Conservation (phyloP, 1,140 invertebrate species). For the Rhopalosiphum padi region DNA sequence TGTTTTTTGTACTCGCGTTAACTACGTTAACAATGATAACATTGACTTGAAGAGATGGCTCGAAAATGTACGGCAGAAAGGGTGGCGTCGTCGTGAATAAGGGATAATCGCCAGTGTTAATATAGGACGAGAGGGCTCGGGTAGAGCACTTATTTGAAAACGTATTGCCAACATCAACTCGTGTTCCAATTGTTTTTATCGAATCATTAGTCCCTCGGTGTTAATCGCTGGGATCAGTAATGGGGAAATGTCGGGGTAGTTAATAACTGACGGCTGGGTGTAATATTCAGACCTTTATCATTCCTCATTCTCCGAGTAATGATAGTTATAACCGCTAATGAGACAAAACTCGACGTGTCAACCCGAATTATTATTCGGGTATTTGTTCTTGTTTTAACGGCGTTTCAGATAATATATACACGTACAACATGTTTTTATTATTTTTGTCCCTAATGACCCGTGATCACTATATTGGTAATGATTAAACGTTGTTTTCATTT, state of each 20-base stretch:
- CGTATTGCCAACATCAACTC: neutral
- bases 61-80: neutral
- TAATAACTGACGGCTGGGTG: neutral
- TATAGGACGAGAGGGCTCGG: neutral
- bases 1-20: neutral
- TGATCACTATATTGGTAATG: neutral
- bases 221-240: neutral
- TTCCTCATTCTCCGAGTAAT: neutral
- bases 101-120: slow-evolving; percentile 1
- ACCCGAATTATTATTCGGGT: neutral
- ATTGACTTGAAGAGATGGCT: neutral
- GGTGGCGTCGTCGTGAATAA: neutral
- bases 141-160: neutral
- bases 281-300: neutral
- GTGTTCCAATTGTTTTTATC: neutral
- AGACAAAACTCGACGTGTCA: neutral
- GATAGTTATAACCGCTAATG: neutral
- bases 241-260: neutral
- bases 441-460: neutral
- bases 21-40: neutral
- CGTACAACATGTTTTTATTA: neutral
- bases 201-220: neutral
- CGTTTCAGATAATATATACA: neutral
- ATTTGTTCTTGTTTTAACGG: neutral
- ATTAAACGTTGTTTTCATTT: neutral